Conservation (phyloP, 1,140 invertebrate species). For the Alviniconcha marisindica region DNA sequence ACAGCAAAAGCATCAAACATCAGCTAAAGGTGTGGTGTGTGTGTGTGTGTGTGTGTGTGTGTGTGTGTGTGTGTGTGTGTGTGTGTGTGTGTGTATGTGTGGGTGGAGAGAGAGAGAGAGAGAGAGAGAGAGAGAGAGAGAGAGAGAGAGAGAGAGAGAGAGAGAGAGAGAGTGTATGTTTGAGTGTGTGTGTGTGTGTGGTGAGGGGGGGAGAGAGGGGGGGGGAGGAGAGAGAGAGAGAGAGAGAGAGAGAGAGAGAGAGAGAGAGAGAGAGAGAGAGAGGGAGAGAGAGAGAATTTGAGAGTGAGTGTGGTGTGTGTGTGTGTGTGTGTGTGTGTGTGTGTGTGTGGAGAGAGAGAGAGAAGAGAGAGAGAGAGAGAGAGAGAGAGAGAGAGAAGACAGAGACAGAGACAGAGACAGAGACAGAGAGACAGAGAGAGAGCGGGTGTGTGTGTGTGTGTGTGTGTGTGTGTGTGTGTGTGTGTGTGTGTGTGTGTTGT, state of each 20-base stretch:
- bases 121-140: not conserved
- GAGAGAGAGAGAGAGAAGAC: not conserved
- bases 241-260: constrained; percentile 1
- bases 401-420: no score
- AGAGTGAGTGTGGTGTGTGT: not conserved
- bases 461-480: no score
- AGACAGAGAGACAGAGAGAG: no score
- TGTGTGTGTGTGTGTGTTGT: no score
- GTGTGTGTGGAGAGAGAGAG: not conserved
- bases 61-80: not conserved
- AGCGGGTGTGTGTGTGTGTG: no score
- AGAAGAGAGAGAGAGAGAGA: not conserved
- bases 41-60: not conserved
- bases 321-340: not conserved
- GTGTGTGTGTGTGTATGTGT: not conserved
- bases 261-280: not conserved
- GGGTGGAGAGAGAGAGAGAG: not conserved
- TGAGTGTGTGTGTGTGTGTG: no score
- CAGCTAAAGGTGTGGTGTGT: not conserved
- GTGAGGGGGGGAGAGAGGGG: no score
- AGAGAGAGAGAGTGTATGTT: not conserved
- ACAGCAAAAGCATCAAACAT: no score
- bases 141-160: not conserved
- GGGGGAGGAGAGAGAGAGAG: not conserved
- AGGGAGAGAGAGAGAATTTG: not conserved